Evolutionary conservation across 2,888 invertebrate genomes (phyloP).

Genomic region (Bellardia pandia): DNA sequence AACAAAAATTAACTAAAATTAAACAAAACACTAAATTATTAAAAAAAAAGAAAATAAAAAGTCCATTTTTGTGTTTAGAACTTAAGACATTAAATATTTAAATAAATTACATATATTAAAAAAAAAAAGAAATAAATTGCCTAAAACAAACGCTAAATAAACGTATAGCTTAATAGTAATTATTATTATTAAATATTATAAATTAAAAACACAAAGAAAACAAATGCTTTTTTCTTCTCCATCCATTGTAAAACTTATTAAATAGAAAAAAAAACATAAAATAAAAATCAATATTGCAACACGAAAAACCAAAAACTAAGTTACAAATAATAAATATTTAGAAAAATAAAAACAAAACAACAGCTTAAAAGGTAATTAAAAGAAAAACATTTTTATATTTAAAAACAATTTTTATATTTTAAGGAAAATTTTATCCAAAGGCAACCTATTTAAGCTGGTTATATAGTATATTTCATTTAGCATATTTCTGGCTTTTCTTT

Average conservation of each 20-base stretch:
- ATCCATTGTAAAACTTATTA: slow-evolving; percentile 76
- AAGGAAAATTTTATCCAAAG: slow-evolving; percentile 30
- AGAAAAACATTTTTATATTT: background rate
- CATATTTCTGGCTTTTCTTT: slow-evolving; percentile 4
- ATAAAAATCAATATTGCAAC: slow-evolving; percentile 49
- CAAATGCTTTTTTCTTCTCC: slow-evolving; percentile 76
- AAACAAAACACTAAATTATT: slow-evolving; percentile 48
- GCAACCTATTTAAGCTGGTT: background rate
- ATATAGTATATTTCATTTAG: background rate
- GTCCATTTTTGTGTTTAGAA: slow-evolving; percentile 79
- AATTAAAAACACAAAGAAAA: slow-evolving; percentile 41
- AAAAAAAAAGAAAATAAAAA: slow-evolving; percentile 68
- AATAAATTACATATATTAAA: slow-evolving; percentile 49
- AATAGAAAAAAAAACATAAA: slow-evolving; percentile 30
- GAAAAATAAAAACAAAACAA: slow-evolving; percentile 48
- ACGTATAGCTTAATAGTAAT: slow-evolving; percentile 51
- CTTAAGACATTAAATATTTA: slow-evolving; percentile 69
- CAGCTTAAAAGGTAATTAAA: slow-evolving; percentile 49
- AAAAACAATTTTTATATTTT: background rate
- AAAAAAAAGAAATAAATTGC: slow-evolving; percentile 62
- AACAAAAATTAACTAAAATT: slow-evolving; percentile 52
- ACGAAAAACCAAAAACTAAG: slow-evolving; percentile 49
- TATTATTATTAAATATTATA: slow-evolving; percentile 23
- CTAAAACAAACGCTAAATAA: slow-evolving; percentile 53
- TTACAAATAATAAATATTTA: slow-evolving; percentile 30